These are phyloP conservation scores for Oscheius sp. DNA, from an alignment of 2,888 invertebrate genomes.

Conservation along the genomic window DNA sequence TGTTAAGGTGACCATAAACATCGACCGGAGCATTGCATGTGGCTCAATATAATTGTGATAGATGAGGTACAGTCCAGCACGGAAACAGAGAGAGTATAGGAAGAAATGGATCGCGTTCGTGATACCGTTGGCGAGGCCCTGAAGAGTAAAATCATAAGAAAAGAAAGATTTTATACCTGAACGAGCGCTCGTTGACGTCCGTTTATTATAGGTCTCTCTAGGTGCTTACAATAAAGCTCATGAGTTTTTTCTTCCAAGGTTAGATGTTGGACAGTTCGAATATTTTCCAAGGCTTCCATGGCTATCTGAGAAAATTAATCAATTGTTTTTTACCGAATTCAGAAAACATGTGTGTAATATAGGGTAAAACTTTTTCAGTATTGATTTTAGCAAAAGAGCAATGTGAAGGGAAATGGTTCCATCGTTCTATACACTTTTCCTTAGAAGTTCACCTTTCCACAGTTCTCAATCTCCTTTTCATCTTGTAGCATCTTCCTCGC, in stretches of 20 bases:
- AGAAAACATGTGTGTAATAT: too few species aligned
- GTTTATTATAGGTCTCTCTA: conserved; percentile 47
- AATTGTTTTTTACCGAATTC: too few species aligned
- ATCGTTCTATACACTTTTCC: too few species aligned
- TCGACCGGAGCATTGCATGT: conserved; percentile 70
- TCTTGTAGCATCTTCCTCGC: conserved; percentile 71
- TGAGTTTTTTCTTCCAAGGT: conserved; percentile 10
- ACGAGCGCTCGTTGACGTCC: conserved; percentile 42
- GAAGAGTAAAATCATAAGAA: conserved; percentile 17
- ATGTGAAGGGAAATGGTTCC: too few species aligned
- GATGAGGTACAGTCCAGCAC: conserved; percentile 72
- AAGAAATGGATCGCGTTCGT: conserved; percentile 71
- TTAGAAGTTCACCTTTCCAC: conserved; percentile 73
- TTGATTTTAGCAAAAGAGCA: too few species aligned
- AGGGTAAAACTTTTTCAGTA: too few species aligned
- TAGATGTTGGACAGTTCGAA: conserved; percentile 10
- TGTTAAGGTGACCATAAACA: conserved; percentile 75
- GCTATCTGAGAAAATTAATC: not conserved
- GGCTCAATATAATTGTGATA: conserved; percentile 71
- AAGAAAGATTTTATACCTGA: too few species aligned
- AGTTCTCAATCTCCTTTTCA: conserved; percentile 73
- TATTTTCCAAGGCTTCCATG: conserved; percentile 18
- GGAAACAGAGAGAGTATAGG: conserved; percentile 71
- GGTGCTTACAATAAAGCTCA: conserved; percentile 33
- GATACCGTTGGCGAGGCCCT: conserved; percentile 64